These are phyloP conservation scores for Telmatherina bonti DNA, from an alignment of 2,797 vertebrate species.

Conservation along the genomic window DNA sequence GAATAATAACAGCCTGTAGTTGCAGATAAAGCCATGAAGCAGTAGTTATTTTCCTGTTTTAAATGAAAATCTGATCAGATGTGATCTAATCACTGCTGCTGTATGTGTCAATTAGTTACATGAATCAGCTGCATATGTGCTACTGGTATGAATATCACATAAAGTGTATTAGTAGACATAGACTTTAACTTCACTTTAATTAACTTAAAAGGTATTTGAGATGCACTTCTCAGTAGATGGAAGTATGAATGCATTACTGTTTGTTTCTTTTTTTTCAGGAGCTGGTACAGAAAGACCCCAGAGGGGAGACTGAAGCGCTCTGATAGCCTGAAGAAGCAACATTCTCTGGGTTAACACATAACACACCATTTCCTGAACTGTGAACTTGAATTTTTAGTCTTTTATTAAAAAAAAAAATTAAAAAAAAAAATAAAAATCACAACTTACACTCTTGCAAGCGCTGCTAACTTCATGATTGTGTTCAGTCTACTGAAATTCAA, in stretches of 20 bases:
- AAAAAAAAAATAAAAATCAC: constrained; percentile 41
- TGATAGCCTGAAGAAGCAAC: constrained; percentile 80
- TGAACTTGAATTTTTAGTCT: constrained; percentile 49
- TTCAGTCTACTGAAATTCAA: constrained; percentile 9
- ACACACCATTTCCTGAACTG: constrained; percentile 22
- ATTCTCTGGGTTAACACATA: constrained; percentile 76
- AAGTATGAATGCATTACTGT: not conserved
- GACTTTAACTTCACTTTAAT: too few species aligned
- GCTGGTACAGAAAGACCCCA: constrained; percentile 92
- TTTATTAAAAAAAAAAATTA: constrained; percentile 24
- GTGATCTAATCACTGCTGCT: not conserved
- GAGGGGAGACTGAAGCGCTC: constrained; percentile 75
- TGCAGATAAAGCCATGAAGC: too few species aligned
- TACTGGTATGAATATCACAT: not conserved
- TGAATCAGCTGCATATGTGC: too few species aligned
- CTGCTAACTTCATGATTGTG: constrained; percentile 39
- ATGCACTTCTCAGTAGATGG: not conserved
- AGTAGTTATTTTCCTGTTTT: not conserved
- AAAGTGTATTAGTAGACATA: too few species aligned
- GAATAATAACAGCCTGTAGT: too few species aligned
- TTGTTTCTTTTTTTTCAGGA: constrained; percentile 79
- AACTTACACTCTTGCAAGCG: constrained; percentile 76
- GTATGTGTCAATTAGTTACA: too few species aligned
- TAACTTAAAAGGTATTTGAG: too few species aligned
- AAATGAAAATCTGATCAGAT: not conserved